A percentile compares a stretch with the other conserved stretches of the same genome.
Evolutionary conservation across 2,888 invertebrate genomes (phyloP).

Genomic region (Drosophila robusta): DNA sequence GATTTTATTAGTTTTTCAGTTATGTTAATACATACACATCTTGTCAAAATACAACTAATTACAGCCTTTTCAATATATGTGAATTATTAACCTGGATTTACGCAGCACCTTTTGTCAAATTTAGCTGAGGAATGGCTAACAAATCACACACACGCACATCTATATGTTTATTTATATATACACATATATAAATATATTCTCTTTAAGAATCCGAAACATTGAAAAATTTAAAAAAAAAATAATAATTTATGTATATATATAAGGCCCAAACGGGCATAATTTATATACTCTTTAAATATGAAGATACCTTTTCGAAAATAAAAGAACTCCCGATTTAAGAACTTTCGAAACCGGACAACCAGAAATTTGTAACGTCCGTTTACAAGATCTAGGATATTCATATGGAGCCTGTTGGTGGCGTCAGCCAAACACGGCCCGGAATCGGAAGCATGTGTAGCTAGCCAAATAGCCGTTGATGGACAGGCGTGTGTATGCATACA

Average conservation of each 20-base stretch:
- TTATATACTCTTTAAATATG: not conserved
- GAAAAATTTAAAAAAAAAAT: not conserved
- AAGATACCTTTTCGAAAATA: not conserved
- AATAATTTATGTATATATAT: not conserved
- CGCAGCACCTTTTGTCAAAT: not conserved
- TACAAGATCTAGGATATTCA: not conserved
- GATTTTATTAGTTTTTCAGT: not conserved
- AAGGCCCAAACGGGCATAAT: not conserved
- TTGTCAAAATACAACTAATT: conserved; percentile 18
- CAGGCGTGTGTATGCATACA: not conserved
- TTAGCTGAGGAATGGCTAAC: not conserved
- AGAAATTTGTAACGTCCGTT: not conserved
- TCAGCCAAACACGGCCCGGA: not conserved
- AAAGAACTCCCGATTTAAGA: not conserved
- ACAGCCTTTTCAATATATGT: conserved; percentile 16
- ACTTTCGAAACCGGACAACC: not conserved
- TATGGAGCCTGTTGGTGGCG: not conserved
- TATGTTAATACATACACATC: conserved; percentile 2
- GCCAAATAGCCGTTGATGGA: not conserved
- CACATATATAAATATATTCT: not conserved
- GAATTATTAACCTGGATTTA: not conserved
- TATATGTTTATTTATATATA: not conserved
- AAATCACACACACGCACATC: conserved; percentile 2
- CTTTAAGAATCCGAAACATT: not conserved
- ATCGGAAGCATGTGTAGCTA: not conserved